Base-by-base conservation (phyloP, 2,113 vertebrate genomes). In the Melanotaenia duboulayi region DNA sequence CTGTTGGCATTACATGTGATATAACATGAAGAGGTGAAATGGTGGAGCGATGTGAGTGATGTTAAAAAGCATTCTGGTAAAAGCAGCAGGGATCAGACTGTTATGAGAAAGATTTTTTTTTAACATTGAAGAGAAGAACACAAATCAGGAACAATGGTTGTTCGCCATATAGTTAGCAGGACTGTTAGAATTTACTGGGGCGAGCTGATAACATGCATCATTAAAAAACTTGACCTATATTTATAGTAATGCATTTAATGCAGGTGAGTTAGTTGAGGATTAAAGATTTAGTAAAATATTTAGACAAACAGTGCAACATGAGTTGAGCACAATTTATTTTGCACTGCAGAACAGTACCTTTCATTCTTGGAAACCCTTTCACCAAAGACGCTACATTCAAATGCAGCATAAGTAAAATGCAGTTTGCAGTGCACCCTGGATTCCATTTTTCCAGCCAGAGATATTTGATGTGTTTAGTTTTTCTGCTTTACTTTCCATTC, bases 31-130 rank as follows among this genome's bases (percentile, higher is more conserved):
- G 78, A 63, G 28, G 25, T 67, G 60, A 77, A 50, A 77, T 1
- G 42, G 40, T 28, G 55, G 75, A 71, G 66, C 67, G 44, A 60
- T 37, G 80, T 81, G 70, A 89, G 81, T 40, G 35, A 67, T 52
- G 64, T 83, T 71, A 77, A 42, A 74, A 71, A 82, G 67, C 69
- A 52, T 39, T 71, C 25, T 67, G 68, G 56, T 70, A 74, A 80
- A 71, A 86, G 32, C 55, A 63, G 44, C 51, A 13, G 2, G 50
- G 13, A 49, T 72, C 46, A 60, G 61, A 25, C 28, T 10, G 42
- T 20, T 78, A 44, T 22, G 55, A 68, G 72, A 44, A 23, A 70
- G 83, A 75, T 63, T 75, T 80, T 75, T 80, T 23, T 39, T 52
- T 52, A 12, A 52, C n/a, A 40, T 19, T 25, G 37, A 54, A 32